Evolutionary conservation across 2,888 invertebrate species (phyloP).

Genomic region (Sympetrum striolatum): DNA sequence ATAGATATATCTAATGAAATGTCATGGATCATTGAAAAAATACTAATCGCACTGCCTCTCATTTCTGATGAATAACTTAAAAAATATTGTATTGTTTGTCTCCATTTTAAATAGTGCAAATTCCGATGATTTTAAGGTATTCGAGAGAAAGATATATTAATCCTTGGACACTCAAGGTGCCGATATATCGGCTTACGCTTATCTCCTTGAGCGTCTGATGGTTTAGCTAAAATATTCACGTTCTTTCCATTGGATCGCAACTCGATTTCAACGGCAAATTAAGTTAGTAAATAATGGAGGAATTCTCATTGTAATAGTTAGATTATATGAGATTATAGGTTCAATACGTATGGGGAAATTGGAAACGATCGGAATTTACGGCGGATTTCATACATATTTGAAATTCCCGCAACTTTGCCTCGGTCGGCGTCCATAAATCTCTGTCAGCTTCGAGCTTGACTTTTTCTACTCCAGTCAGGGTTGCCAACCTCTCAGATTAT

Average conservation of each 20-base stretch:
- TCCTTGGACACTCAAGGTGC: too few relatives aligned
- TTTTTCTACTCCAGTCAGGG: slow-evolving; percentile 14
- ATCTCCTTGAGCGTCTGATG: too few relatives aligned
- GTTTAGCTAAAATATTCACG: neutral
- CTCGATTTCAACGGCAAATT: neutral
- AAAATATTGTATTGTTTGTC: too few relatives aligned
- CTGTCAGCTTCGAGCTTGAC: slow-evolving; percentile 1
- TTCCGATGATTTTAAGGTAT: neutral
- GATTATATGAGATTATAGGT: neutral
- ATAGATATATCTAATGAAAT: too few relatives aligned
- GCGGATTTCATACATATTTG: neutral
- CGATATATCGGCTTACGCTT: too few relatives aligned
- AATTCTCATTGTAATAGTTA: neutral
- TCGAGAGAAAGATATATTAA: neutral
- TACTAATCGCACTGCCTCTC: too few relatives aligned
- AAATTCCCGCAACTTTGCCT: neutral
- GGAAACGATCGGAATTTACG: neutral
- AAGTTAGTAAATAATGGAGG: neutral
- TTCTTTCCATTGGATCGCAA: neutral
- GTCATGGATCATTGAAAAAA: too few relatives aligned
- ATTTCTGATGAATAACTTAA: too few relatives aligned
- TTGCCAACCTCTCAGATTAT: slow-evolving; percentile 6
- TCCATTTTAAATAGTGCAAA: neutral
- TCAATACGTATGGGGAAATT: neutral
- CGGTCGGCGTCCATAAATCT: slow-evolving; percentile 22